phyloP scores from a whole-genome alignment of 2,888 invertebrate species.

The Tanytarsus gracilentus region DNA sequence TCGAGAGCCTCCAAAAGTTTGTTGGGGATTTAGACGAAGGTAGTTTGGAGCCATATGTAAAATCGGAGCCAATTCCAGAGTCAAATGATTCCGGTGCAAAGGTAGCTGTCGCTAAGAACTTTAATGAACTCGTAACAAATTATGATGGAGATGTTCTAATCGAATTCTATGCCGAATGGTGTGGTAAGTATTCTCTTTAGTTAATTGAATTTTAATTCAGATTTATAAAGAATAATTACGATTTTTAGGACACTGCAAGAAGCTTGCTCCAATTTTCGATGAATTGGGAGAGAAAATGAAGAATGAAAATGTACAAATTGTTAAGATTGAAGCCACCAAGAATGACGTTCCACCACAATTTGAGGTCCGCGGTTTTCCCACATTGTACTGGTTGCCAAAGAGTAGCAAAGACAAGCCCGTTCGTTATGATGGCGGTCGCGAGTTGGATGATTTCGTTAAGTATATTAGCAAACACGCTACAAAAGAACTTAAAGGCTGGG shows the following conservation, averaged over 20 bases:
- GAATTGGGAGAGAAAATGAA: constrained; percentile 85
- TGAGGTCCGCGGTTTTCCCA: constrained; percentile 96
- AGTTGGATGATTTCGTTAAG: constrained; percentile 86
- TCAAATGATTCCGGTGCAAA: constrained; percentile 73
- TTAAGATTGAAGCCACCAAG: constrained; percentile 97
- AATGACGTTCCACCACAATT: constrained; percentile 90
- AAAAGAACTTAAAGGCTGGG: constrained; percentile 75
- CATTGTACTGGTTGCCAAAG: constrained; percentile 90
- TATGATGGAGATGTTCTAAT: constrained; percentile 87
- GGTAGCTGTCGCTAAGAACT: constrained; percentile 93
- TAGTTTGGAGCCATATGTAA: constrained; percentile 82
- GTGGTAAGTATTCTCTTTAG: neutral
- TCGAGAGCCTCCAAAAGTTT: constrained; percentile 78
- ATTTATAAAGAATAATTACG: neutral
- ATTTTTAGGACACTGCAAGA: constrained; percentile 89
- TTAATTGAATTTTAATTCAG: neutral
- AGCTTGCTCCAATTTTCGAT: constrained; percentile 84
- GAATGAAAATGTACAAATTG: constrained; percentile 80
- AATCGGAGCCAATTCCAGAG: constrained; percentile 89
- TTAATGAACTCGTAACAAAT: constrained; percentile 85
- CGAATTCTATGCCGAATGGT: constrained; percentile 98
- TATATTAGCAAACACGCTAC: constrained; percentile 90
- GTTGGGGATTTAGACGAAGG: constrained; percentile 72
- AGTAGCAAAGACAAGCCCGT: constrained; percentile 66
- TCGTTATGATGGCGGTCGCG: constrained; percentile 88